Percentiles rank a stretch among this genome's conserved stretches.
Conservation (phyloP, 2,113 vertebrate genomes). For the Symphodus melops region DNA sequence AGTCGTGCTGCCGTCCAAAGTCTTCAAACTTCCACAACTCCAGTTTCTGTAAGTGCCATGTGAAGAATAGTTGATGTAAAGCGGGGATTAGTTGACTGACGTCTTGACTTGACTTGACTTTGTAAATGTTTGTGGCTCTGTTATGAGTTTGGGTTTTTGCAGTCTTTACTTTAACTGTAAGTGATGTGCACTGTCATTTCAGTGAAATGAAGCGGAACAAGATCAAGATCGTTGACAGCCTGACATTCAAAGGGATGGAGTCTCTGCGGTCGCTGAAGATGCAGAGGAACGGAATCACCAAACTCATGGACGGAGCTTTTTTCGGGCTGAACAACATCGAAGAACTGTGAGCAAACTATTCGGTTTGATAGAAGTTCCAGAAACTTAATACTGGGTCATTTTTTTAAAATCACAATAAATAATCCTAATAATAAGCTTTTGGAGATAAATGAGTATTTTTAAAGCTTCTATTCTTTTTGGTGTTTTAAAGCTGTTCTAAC, state of each 20-base stretch:
- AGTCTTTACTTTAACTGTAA: not conserved
- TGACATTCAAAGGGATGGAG: slow-evolving; percentile 96
- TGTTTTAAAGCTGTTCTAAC: no score
- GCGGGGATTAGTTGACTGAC: not conserved
- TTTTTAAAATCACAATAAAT: no score
- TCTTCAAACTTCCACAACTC: slow-evolving; percentile 92
- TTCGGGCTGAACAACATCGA: slow-evolving; percentile 97
- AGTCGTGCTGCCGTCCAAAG: slow-evolving; percentile 89
- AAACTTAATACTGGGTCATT: no score
- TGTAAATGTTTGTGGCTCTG: no score
- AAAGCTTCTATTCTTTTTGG: no score
- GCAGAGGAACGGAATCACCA: slow-evolving; percentile 94
- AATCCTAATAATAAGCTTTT: no score
- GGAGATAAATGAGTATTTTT: no score
- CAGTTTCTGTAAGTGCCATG: slow-evolving; percentile 91
- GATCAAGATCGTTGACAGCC: slow-evolving; percentile 94
- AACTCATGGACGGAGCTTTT: slow-evolving; percentile 96
- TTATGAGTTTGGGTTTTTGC: not conserved
- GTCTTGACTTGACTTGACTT: not conserved
- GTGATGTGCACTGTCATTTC: slow-evolving; percentile 16
- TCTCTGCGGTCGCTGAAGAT: slow-evolving; percentile 93
- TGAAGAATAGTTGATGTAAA: not conserved
- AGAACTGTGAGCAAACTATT: slow-evolving; percentile 77
- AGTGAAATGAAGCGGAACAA: slow-evolving; percentile 97
- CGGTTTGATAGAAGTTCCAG: no score